Evolutionary conservation across 1,140 invertebrate genomes (phyloP).

Genomic region (Amyelois transitella): DNA sequence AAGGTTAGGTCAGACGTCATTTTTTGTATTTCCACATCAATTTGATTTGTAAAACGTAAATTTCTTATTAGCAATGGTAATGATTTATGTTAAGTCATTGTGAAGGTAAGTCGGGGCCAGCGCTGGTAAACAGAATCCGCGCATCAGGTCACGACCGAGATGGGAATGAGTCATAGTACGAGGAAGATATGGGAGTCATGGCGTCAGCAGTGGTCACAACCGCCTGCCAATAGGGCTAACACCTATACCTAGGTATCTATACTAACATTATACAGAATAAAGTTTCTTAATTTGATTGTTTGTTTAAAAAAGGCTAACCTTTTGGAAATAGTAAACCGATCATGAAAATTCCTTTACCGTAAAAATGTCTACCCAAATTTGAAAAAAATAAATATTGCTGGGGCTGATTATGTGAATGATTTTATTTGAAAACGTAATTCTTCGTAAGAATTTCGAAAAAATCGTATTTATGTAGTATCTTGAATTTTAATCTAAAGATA

Average conservation of each 20-base stretch:
- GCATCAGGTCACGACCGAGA: constrained; percentile 54
- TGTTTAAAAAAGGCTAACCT: too few relatives aligned
- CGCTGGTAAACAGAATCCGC: constrained; percentile 49
- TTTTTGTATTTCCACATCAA: constrained; percentile 1
- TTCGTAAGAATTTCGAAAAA: too few relatives aligned
- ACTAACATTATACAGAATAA: too few relatives aligned
- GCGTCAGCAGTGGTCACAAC: constrained; percentile 36
- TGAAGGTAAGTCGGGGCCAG: constrained; percentile 43
- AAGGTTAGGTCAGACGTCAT: neutral
- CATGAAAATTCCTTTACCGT: too few relatives aligned
- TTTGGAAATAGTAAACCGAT: too few relatives aligned
- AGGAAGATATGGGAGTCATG: constrained; percentile 65
- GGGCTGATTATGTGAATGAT: too few relatives aligned
- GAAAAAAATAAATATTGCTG: too few relatives aligned
- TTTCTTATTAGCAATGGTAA: constrained; percentile 41
- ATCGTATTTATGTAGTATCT: too few relatives aligned
- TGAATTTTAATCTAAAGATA: too few relatives aligned
- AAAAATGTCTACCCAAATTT: too few relatives aligned
- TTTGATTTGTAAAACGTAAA: constrained; percentile 3
- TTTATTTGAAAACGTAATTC: too few relatives aligned
- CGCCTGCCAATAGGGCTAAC: neutral
- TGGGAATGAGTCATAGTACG: constrained; percentile 52
- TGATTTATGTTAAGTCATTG: constrained; percentile 48
- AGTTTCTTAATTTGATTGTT: neutral
- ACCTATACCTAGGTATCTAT: too few relatives aligned